Conservation (phyloP, 2,113 vertebrate species). For the Garra rufa region DNA sequence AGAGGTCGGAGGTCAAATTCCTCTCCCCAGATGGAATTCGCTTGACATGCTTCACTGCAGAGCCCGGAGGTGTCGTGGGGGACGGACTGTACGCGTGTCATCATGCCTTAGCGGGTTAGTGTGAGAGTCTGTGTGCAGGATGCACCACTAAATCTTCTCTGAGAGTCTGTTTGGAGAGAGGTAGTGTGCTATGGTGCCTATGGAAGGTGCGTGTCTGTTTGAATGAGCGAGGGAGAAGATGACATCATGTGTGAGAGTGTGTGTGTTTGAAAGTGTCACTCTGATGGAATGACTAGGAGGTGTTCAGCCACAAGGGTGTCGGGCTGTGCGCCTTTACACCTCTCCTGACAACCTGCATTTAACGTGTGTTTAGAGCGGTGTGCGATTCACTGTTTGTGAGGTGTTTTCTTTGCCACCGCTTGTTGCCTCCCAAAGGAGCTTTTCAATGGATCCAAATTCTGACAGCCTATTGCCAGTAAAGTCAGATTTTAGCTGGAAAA, state of each 20-base stretch:
- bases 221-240: background rate
- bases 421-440: background rate
- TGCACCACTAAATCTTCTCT: background rate
- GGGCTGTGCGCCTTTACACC: conserved; percentile 16
- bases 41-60: conserved; percentile 56
- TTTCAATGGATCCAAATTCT: conserved; percentile 1
- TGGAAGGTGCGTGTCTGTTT: background rate
- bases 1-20: conserved; percentile 72
- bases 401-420: background rate
- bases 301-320: conserved; percentile 21
- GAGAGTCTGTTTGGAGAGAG: conserved; percentile 10
- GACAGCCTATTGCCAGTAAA: background rate
- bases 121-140: conserved; percentile 31
- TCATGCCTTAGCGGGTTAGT: background rate
- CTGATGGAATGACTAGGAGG: conserved; percentile 33
- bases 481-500: conserved; percentile 28
- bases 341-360: conserved; percentile 18
- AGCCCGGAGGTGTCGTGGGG: conserved; percentile 14
- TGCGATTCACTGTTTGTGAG: conserved; percentile 22
- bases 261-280: conserved; percentile 28
- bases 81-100: background rate
- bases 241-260: background rate
- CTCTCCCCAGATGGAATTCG: conserved; percentile 67
- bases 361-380: background rate
- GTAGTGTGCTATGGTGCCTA: background rate